Evolutionary conservation across 2,888 invertebrate genomes (phyloP), one percentile per base, ranked within the genome.

Genomic region (Corythucha ciliata): DNA sequence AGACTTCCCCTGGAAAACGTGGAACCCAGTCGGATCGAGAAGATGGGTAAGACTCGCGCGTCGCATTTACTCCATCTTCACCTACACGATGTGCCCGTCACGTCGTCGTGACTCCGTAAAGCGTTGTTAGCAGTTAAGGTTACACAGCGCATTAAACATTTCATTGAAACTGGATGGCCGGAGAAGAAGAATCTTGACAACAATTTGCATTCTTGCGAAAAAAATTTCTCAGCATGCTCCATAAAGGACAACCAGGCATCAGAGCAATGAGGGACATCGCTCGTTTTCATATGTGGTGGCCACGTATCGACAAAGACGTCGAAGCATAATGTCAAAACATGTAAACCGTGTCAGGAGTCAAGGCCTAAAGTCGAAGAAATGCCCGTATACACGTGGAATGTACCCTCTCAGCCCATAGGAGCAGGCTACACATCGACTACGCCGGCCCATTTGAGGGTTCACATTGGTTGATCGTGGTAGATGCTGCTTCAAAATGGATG

Each of bases 401-500:
- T 55, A 45, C 58, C 62, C 22, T 24, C 52, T 2, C 48, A 39
- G n/a, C n/a, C n/a, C 48, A 45, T 16, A 62, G 59, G 61, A 39
- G 32, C 2, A 44, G 60, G 2, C 54, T 61, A 1, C 63, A 62
- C 49, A 53, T 53, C 6, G 61, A 63, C 52, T 62, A 56, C 29
- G 34, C 55, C 16, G 59, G 55, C 5, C 60, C 60, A 3, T 42
- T 54, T 54, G 27, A 57, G 27, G 47, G 59, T 29, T 6, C 36
- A 49, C 20, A 58, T 53, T 62, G 60, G 40, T 34, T 63, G 5
- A 33, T 64, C 2, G 18, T 64, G 2, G 50, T 63, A 0, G 62
- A 63, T 41, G 56, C 63, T 0, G 41, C 56, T 24, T 57, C 56
- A 0, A 61, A 63, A 29, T 63, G 40, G 40, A n/a, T 40, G 12